A percentile compares a stretch with the other conserved stretches of the same genome.
Evolutionary conservation across 2,797 vertebrate species (phyloP).

Genomic region (Phaenicophaeus curvirostris): DNA sequence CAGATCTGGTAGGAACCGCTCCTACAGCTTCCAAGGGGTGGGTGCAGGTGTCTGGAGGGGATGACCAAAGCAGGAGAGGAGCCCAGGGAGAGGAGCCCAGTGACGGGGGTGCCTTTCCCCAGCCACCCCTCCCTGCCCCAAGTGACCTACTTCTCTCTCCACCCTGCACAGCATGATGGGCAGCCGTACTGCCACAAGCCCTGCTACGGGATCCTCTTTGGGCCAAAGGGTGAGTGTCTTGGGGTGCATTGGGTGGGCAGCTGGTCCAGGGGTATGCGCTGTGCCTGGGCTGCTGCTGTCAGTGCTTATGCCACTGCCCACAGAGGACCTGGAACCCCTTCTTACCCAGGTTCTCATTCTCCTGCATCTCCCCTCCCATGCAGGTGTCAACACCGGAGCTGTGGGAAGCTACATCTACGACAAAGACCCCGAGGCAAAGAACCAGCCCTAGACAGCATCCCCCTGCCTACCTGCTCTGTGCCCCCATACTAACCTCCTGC

Average conservation of each 20-base stretch:
- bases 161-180: slow-evolving; percentile 84
- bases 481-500: slow-evolving; percentile 40
- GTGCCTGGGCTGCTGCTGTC: not conserved
- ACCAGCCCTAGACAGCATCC: slow-evolving; percentile 79
- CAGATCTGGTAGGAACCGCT: not conserved
- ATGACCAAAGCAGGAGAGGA: accelerated
- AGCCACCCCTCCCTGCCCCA: accelerated
- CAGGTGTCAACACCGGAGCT: slow-evolving; percentile 96
- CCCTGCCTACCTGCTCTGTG: not conserved
- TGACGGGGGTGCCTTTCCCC: not conserved
- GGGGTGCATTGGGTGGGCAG: accelerated
- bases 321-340: not conserved
- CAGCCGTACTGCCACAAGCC: slow-evolving; percentile 90
- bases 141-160: not conserved
- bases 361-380: not conserved
- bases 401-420: slow-evolving; percentile 99
- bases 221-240: slow-evolving; percentile 80
- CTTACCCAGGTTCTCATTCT: accelerated
- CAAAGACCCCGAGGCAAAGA: slow-evolving; percentile 88
- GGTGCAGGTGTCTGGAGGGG: not conserved
- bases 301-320: accelerated
- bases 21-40: not conserved
- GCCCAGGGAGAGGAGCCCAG: not conserved
- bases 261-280: accelerated
- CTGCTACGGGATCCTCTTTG: slow-evolving; percentile 83